Conservation (phyloP, 2,888 invertebrate species). For the Neoitamus cyanurus region DNA sequence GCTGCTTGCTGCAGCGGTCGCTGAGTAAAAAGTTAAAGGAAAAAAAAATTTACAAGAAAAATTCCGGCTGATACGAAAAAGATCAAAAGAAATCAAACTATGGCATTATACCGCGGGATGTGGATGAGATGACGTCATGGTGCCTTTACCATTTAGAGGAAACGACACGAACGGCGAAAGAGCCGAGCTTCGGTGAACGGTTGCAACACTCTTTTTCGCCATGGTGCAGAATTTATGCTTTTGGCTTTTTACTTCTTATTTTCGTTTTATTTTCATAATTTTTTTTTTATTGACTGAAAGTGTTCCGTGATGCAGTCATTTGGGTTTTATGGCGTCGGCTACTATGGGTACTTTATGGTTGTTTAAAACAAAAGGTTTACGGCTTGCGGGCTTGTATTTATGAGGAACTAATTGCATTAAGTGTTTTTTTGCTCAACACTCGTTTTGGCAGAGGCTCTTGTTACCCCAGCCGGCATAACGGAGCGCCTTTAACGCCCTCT, state of each 20-base stretch:
- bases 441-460: not conserved
- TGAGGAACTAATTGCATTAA: not conserved
- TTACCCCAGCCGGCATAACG: not conserved
- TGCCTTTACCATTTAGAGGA: conserved; percentile 19
- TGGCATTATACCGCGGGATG: conserved; percentile 15
- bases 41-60: conserved; percentile 8
- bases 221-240: not conserved
- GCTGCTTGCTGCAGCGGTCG: not conserved
- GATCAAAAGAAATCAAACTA: conserved; percentile 31
- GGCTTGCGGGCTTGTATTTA: not conserved
- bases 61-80: conserved; percentile 7
- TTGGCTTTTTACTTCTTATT: not conserved
- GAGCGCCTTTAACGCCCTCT: not conserved
- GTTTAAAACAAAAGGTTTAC: not conserved
- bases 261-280: not conserved
- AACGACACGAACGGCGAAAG: not conserved
- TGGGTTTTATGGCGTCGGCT: not conserved
- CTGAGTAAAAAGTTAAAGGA: not conserved
- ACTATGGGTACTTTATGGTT: not conserved
- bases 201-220: conserved; percentile 27
- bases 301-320: conserved; percentile 26
- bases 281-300: not conserved
- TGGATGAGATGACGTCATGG: conserved; percentile 35
- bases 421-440: not conserved
- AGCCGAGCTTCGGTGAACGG: conserved; percentile 16